Evolutionary conservation across 2,888 invertebrate genomes (phyloP).

Genomic region (Ectropis crepuscularia): DNA sequence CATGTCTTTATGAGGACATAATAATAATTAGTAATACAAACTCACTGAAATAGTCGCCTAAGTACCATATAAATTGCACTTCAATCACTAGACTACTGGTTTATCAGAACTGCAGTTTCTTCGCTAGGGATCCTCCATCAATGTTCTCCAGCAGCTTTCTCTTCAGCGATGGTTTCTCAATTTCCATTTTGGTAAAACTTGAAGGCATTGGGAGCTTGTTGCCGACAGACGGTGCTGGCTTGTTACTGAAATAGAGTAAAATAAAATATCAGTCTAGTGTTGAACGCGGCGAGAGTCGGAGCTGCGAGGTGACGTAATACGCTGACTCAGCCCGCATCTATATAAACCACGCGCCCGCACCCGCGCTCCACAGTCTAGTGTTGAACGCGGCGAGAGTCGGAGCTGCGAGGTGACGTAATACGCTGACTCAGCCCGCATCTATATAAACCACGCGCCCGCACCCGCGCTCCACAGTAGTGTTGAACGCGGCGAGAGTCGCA

Average conservation of each 20-base stretch:
- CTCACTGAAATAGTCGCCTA: conserved; percentile 31
- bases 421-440: no score
- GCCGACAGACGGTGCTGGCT: conserved; percentile 94
- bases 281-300: no score
- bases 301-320: no score
- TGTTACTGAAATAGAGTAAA: conserved; percentile 85
- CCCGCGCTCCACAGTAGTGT: no score
- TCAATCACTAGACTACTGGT: conserved; percentile 48
- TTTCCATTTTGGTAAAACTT: conserved; percentile 85
- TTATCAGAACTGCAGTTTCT: conserved; percentile 87
- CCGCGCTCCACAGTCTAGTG: no score
- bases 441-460: no score
- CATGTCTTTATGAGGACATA: conserved; percentile 16
- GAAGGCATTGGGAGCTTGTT: conserved; percentile 92
- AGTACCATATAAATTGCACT: conserved; percentile 55
- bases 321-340: no score
- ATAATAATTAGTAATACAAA: conserved; percentile 21
- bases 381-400: no score
- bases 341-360: no score
- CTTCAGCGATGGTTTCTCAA: conserved; percentile 89
- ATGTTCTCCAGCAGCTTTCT: conserved; percentile 89
- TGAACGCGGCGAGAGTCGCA: no score
- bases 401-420: no score
- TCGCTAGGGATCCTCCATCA: conserved; percentile 88
- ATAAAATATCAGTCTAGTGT: no score